phyloP scores from a whole-genome alignment of 2,888 invertebrate genomes.

The Drosophila nr. medialis region DNA sequence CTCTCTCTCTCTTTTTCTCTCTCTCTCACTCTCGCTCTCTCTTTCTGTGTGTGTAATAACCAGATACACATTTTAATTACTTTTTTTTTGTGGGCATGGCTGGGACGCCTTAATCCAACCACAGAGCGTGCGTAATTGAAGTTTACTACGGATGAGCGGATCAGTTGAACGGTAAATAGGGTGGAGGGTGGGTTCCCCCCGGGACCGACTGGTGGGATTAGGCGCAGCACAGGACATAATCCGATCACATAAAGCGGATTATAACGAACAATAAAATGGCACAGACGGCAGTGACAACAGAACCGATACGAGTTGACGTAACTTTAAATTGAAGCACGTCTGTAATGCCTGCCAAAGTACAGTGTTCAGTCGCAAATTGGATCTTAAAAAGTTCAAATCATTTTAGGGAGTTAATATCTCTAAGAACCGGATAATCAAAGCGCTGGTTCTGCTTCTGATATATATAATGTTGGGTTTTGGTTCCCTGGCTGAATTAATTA shows the following conservation, averaged over 20 bases:
- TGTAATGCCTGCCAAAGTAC: conserved; percentile 17
- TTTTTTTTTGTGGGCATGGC: conserved; percentile 68
- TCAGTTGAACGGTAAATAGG: conserved; percentile 53
- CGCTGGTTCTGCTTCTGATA: background rate
- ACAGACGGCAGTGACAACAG: conserved; percentile 18
- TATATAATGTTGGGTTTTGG: background rate
- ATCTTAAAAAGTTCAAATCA: background rate
- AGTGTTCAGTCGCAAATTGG: background rate
- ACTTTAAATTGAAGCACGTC: conserved; percentile 63
- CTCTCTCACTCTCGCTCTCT: conserved; percentile 2
- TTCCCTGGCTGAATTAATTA: background rate
- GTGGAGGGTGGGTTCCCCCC: background rate
- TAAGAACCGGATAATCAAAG: background rate
- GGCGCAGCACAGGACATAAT: conserved; percentile 75
- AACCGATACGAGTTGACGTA: conserved; percentile 41
- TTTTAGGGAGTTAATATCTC: background rate
- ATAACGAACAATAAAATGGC: conserved; percentile 63
- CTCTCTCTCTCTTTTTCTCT: background rate
- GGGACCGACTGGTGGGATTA: conserved; percentile 52
- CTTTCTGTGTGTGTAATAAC: conserved; percentile 26
- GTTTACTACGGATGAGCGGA: conserved; percentile 64
- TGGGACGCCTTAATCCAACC: conserved; percentile 60
- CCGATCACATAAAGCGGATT: conserved; percentile 80
- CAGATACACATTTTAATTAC: conserved; percentile 74
- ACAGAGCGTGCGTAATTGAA: conserved; percentile 70